Conservation (phyloP, 2,113 vertebrate genomes). For the Haplochromis burtoni region DNA sequence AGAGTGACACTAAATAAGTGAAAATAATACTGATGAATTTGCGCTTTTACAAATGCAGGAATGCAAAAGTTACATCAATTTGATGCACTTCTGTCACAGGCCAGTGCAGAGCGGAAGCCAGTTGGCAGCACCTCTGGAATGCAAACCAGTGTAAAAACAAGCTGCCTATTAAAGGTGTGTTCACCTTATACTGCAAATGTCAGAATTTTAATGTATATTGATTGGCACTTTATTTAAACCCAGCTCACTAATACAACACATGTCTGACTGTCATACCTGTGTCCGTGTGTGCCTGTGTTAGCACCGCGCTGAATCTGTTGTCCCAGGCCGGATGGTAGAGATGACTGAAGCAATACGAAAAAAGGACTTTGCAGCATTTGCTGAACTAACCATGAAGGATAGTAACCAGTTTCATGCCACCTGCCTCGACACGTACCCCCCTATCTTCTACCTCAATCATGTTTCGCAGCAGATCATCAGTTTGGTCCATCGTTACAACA, state of each 20-base stretch:
- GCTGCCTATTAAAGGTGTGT: constrained; percentile 80
- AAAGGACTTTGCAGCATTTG: constrained; percentile 82
- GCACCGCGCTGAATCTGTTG: constrained; percentile 82
- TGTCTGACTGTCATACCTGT: background rate
- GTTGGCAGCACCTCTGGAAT: constrained; percentile 86
- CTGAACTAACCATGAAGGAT: constrained; percentile 88
- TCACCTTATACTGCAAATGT: background rate
- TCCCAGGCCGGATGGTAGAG: constrained; percentile 77
- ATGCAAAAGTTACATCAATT: background rate
- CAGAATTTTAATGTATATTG: background rate
- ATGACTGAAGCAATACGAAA: constrained; percentile 76
- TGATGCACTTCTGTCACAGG: constrained; percentile 63
- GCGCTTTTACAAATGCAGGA: background rate
- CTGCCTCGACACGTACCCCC: constrained; percentile 93
- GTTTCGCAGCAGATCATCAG: constrained; percentile 78
- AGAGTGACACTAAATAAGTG: background rate
- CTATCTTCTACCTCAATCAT: constrained; percentile 89
- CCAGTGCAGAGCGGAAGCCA: constrained; percentile 79
- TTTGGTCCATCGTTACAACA: constrained; percentile 84
- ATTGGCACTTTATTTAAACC: background rate
- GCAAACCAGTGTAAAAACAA: constrained; percentile 90
- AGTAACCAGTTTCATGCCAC: constrained; percentile 98
- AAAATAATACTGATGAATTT: background rate
- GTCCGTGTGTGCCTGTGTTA: constrained; percentile 29
- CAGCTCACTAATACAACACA: background rate